Evolutionary conservation across 2,113 vertebrate genomes (phyloP).

Genomic region (Calidris pygmaea): DNA sequence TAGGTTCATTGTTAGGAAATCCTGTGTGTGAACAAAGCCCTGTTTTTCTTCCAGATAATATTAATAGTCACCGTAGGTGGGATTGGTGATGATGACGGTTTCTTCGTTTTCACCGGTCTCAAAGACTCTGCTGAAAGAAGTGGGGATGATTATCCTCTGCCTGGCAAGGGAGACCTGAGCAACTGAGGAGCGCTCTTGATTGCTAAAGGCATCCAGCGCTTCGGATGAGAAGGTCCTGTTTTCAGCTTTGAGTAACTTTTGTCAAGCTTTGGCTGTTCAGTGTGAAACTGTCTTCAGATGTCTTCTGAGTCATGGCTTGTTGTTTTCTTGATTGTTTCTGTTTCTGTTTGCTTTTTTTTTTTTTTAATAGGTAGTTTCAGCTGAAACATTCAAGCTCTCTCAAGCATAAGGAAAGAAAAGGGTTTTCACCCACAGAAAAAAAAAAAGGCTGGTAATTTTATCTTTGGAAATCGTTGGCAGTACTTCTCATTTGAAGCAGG

Average conservation of each 20-base stretch:
- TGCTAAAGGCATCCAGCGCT: neutral
- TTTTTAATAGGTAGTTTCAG: neutral
- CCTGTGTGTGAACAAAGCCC: conserved; percentile 18
- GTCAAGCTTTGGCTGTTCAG: neutral
- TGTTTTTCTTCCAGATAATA: neutral
- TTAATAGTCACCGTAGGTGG: neutral
- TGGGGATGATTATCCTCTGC: neutral
- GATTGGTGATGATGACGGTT: neutral
- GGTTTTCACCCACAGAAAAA: neutral
- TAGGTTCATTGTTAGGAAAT: conserved; percentile 15
- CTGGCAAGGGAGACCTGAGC: neutral
- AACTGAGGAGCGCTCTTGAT: neutral
- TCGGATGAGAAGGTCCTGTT: neutral
- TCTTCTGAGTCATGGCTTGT: neutral
- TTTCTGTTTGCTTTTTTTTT: neutral
- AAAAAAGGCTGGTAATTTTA: neutral
- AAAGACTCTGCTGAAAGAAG: conserved; percentile 13
- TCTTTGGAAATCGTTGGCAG: neutral
- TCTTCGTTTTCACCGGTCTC: neutral
- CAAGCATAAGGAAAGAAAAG: neutral
- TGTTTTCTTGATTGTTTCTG: neutral
- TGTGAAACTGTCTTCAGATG: neutral
- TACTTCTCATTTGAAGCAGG: neutral
- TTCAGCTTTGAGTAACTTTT: neutral
- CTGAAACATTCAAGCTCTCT: neutral